Conservation (phyloP, 2,113 vertebrate genomes). For the Todiramphus chloris region DNA sequence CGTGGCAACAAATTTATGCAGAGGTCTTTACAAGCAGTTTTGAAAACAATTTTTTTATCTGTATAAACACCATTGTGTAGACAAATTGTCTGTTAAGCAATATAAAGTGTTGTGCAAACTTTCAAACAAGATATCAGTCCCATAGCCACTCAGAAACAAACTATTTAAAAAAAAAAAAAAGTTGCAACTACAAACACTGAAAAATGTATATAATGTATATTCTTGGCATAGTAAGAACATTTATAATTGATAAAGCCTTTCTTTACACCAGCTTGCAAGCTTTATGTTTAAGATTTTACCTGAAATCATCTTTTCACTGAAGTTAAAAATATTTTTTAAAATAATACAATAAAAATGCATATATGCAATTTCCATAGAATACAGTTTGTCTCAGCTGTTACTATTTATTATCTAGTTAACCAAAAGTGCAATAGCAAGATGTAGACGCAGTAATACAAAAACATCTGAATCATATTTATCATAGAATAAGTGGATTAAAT, state of each 20-base stretch:
- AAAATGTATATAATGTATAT: neutral
- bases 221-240: neutral
- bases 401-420: neutral
- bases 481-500: neutral
- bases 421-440: neutral
- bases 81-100: slow-evolving; percentile 30
- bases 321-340: neutral
- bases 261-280: neutral
- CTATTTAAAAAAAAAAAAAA: neutral
- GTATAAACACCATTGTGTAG: neutral
- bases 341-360: neutral
- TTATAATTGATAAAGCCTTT: neutral
- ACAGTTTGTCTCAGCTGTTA: neutral
- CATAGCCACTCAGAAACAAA: neutral
- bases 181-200: neutral
- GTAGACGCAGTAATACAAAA: neutral
- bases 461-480: neutral
- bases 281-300: neutral
- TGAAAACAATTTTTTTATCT: neutral
- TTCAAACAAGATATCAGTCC: neutral
- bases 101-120: neutral
- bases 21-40: neutral
- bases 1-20: neutral
- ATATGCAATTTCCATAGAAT: neutral
- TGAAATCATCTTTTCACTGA: neutral